A percentile compares a stretch with the other conserved stretches of the same genome.
Conservation (phyloP, 2,797 vertebrate species). For the Esox lucius region DNA sequence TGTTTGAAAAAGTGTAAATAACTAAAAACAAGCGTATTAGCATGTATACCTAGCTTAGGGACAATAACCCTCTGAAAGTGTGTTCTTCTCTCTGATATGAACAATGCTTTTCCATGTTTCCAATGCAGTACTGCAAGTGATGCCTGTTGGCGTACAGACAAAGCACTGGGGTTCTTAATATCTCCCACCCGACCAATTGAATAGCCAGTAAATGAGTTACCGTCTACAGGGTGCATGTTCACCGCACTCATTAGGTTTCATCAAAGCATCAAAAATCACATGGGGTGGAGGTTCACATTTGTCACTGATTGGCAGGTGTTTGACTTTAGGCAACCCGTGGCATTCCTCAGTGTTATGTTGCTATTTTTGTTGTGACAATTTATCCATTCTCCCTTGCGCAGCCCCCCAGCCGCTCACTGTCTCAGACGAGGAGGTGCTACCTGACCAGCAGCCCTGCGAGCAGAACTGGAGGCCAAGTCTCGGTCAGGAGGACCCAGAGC, state of each 20-base stretch:
- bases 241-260: neutral
- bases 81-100: no score
- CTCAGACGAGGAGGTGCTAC: neutral
- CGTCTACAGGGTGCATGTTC: neutral
- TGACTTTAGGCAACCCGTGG: neutral
- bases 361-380: neutral
- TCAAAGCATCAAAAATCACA: neutral
- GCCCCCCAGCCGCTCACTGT: neutral
- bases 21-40: no score
- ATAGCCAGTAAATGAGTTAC: neutral
- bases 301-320: neutral
- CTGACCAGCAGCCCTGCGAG: neutral
- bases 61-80: no score
- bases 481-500: neutral
- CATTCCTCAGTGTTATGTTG: neutral
- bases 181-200: neutral
- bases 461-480: neutral
- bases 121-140: no score
- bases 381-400: neutral
- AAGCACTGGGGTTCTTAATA: no score
- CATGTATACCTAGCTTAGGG: no score
- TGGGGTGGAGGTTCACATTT: neutral
- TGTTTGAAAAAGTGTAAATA: no score
- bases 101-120: no score
- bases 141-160: no score